Evolutionary conservation across 2,113 vertebrate species (phyloP), one percentile per base, ranked within the genome.

Genomic region (Patagioenas fasciata): DNA sequence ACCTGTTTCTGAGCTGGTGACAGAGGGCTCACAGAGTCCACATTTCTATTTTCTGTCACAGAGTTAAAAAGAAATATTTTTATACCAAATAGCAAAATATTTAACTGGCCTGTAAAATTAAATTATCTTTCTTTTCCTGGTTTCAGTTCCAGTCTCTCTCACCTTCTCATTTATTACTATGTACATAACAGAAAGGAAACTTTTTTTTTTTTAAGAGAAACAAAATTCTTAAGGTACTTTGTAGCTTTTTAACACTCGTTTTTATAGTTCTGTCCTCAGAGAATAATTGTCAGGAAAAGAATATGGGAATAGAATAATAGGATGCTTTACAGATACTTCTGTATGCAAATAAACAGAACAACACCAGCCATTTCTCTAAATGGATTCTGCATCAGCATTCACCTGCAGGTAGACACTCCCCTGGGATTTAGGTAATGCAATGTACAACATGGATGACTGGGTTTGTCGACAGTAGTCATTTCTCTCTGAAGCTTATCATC

Each of bases 401-500:
- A 91, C 79, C 93, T 71, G 93, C 74, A 71, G 8, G 26, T 6
- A 91, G 91, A 50, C 73, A 31, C 44, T 95, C 95, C 80, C 64
- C 72, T 93, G 86, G 73, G 96, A 80, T 78, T 81, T 34, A 26
- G 95, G 72, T 23, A 91, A 80, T 94, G 85, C 57, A 38, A 11
- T 36, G 82, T 65, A 32, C 77, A 83, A 93, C 93, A 95, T 77
- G 95, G 93, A 88, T 97, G 95, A 62, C 81, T 92, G 71, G 53
- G 50, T 92, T 95, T 93, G 60, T 88, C 6, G 19, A 92, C 95
- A 91, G 74, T 23, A 94, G 47, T 48, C 74, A 85, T 92, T 95
- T 83, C 88, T 94, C 88, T 86, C 69, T 83, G 56, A 57, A 75
- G 70, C 80, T 95, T 56, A 95, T 96, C 72, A 54, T 28, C 89